Conservation (phyloP, 2,888 invertebrate species). For the Parasteatoda lunata region DNA sequence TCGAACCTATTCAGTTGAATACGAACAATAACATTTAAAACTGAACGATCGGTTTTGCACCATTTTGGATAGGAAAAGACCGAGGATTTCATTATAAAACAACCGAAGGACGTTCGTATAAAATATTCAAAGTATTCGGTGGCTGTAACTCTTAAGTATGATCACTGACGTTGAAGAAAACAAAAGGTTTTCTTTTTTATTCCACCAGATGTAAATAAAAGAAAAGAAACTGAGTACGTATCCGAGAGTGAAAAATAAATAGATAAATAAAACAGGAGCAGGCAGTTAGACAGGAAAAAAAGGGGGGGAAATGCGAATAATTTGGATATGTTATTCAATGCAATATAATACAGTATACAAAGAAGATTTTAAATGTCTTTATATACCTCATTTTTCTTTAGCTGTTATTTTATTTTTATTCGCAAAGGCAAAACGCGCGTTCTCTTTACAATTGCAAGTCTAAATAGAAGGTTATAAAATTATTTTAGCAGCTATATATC, state of each 20-base stretch:
- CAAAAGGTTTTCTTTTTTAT: slow-evolving; percentile 52
- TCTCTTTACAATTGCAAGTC: slow-evolving; percentile 61
- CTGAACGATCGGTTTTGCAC: too few species aligned
- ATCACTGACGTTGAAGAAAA: slow-evolving; percentile 49
- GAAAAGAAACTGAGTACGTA: slow-evolving; percentile 46
- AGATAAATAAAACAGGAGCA: slow-evolving; percentile 28
- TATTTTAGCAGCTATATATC: slow-evolving; percentile 60
- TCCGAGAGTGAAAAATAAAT: slow-evolving; percentile 43
- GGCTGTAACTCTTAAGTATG: slow-evolving; percentile 59
- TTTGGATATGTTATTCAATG: slow-evolving; percentile 50
- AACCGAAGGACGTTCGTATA: slow-evolving; percentile 47
- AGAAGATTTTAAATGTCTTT: slow-evolving; percentile 64
- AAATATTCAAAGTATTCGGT: slow-evolving; percentile 60
- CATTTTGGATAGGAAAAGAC: too few species aligned
- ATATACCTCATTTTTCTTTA: slow-evolving; percentile 45
- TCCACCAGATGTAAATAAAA: slow-evolving; percentile 47
- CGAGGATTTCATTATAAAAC: slow-evolving; percentile 11
- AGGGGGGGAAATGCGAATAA: slow-evolving; percentile 40
- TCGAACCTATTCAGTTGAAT: too few species aligned
- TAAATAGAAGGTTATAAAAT: slow-evolving; percentile 65
- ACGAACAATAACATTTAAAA: too few species aligned
- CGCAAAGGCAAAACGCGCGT: slow-evolving; percentile 42
- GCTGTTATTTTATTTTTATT: slow-evolving; percentile 50
- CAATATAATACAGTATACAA: slow-evolving; percentile 52
- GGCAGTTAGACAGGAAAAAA: slow-evolving; percentile 6